Evolutionary conservation across 2,797 vertebrate genomes (phyloP).

Genomic region (Mormyrus proboscirostris): DNA sequence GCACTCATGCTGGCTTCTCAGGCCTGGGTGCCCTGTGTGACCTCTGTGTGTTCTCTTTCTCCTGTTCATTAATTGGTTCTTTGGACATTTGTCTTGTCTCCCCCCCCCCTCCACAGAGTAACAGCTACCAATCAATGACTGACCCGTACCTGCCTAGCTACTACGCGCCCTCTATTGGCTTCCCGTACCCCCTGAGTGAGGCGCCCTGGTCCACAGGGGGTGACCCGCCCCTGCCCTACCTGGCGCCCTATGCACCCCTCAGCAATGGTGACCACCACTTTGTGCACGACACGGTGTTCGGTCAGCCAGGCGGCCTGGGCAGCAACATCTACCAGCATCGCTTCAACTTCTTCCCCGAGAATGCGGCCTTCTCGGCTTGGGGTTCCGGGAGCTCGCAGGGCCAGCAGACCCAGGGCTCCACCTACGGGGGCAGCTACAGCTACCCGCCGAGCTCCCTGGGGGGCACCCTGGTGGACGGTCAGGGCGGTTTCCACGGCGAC

Average conservation of each 20-base stretch:
- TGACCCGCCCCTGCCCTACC: slow-evolving; percentile 93
- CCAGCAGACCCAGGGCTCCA: slow-evolving; percentile 92
- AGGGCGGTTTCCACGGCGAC: slow-evolving; percentile 90
- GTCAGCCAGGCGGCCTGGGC: slow-evolving; percentile 89
- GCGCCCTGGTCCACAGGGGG: slow-evolving; percentile 97
- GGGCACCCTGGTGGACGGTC: slow-evolving; percentile 90
- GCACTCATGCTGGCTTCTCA: not conserved
- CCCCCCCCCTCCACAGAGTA: slow-evolving; percentile 66
- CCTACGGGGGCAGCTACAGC: slow-evolving; percentile 91
- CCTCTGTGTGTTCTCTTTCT: not conserved
- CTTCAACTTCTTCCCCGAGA: slow-evolving; percentile 97
- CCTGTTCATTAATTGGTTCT: not conserved
- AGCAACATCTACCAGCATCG: slow-evolving; percentile 90
- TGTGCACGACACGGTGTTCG: slow-evolving; percentile 95
- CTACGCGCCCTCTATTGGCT: slow-evolving; percentile 93
- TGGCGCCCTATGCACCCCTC: slow-evolving; percentile 94
- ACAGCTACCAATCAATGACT: slow-evolving; percentile 98
- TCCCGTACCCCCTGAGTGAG: slow-evolving; percentile 93
- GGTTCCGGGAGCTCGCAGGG: slow-evolving; percentile 91
- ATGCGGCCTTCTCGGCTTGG: slow-evolving; percentile 94
- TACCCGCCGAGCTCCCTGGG: slow-evolving; percentile 93
- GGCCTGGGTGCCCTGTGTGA: not conserved
- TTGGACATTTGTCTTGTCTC: not conserved
- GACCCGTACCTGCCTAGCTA: slow-evolving; percentile 97
- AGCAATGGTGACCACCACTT: slow-evolving; percentile 98